Evolutionary conservation across 2,888 invertebrate genomes (phyloP).

Genomic region (Pyrrhosoma nymphula): DNA sequence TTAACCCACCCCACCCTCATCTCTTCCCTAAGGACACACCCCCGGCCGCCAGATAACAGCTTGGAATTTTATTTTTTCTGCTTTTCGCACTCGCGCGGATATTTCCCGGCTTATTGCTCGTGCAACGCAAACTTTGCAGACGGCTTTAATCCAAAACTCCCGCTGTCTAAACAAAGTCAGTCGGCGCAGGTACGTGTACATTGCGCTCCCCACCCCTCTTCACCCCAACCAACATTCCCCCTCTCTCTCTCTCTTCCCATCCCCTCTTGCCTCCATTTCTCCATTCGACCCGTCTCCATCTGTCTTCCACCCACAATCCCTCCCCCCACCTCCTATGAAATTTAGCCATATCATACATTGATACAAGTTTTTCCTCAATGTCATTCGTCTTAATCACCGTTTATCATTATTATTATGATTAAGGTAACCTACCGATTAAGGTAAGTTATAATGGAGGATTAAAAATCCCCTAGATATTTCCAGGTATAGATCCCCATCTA

Average conservation of each 20-base stretch:
- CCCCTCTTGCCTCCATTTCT: background rate
- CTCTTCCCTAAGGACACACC: background rate
- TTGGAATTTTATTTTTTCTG: background rate
- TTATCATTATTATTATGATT: no score
- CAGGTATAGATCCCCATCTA: no score
- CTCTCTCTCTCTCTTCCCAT: background rate
- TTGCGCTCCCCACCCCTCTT: no score
- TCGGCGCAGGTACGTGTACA: background rate
- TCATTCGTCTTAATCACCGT: no score
- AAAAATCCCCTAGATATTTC: no score
- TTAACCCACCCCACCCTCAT: background rate
- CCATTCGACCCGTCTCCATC: background rate
- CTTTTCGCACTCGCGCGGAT: slow-evolving; percentile 11
- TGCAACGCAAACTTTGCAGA: background rate
- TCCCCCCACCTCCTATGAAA: no score
- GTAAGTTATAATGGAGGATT: no score
- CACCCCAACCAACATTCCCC: background rate
- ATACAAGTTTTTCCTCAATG: no score
- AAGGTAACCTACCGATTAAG: no score
- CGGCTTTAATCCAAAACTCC: slow-evolving; percentile 15
- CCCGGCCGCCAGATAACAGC: background rate
- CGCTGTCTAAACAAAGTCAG: background rate
- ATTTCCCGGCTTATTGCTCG: background rate
- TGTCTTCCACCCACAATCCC: background rate
- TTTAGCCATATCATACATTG: no score